Conservation (phyloP, 2,113 vertebrate species). For the Pachyramphus minor region DNA sequence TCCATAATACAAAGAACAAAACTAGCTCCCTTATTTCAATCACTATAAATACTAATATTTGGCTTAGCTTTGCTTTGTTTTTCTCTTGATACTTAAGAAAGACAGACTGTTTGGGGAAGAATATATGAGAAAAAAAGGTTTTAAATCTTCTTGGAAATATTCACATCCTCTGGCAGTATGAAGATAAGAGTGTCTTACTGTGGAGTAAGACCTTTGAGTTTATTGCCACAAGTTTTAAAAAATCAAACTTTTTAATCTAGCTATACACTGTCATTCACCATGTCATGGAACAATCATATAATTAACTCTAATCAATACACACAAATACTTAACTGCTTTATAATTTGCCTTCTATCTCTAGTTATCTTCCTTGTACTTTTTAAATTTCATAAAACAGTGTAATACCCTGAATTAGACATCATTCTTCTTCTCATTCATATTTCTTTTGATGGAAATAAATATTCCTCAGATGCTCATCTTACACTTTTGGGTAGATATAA, state of each 20-base stretch:
- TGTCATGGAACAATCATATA: not conserved
- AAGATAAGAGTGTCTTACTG: not conserved
- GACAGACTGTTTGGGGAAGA: not conserved
- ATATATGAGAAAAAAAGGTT: not conserved
- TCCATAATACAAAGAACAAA: not conserved
- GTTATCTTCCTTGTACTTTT: not conserved
- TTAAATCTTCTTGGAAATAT: not conserved
- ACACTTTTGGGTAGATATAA: not conserved
- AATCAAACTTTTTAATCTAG: not conserved
- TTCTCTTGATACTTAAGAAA: not conserved
- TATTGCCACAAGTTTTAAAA: not conserved
- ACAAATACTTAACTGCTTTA: not conserved
- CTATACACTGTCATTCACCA: accelerated
- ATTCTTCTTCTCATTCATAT: not conserved
- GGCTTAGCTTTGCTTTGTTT: not conserved
- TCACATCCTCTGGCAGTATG: not conserved
- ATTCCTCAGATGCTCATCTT: accelerated
- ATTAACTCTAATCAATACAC: not conserved
- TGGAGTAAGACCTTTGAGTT: not conserved
- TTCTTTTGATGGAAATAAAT: not conserved
- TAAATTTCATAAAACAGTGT: not conserved
- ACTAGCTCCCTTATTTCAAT: not conserved
- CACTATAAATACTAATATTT: too few species aligned
- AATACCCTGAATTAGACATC: not conserved
- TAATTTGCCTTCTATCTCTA: not conserved